These are phyloP conservation scores for Arizona elegans DNA, from an alignment of 2,113 vertebrate genomes.

Conservation along the genomic window DNA sequence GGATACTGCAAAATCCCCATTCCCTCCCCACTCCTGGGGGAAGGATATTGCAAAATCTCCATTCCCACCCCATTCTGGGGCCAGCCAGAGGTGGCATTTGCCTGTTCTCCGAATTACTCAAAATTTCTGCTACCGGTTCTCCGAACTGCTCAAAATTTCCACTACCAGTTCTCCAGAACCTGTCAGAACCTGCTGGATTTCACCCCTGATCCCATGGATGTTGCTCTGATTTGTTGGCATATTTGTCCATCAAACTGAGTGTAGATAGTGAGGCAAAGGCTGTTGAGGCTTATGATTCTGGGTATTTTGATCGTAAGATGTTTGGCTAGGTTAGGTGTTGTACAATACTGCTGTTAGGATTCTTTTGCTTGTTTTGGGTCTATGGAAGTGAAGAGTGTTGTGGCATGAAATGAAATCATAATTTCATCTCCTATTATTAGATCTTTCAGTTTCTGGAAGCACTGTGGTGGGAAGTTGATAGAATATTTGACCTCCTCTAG, in stretches of 20 bases:
- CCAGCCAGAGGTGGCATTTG: too few relatives aligned
- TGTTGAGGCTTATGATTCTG: not conserved
- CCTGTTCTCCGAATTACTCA: too few relatives aligned
- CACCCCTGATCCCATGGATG: not conserved
- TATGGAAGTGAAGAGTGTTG: not conserved
- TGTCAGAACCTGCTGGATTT: too few relatives aligned
- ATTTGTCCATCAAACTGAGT: not conserved
- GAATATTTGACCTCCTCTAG: not conserved
- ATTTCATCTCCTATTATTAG: not conserved
- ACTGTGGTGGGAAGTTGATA: not conserved
- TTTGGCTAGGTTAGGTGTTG: not conserved
- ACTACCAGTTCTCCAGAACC: too few relatives aligned
- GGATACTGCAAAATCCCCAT: too few relatives aligned
- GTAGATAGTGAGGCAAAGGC: not conserved
- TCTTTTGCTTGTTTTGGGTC: not conserved
- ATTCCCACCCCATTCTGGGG: too few relatives aligned
- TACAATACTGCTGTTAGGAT: not conserved
- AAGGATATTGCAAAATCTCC: too few relatives aligned
- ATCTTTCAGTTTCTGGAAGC: not conserved
- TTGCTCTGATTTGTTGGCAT: not conserved
- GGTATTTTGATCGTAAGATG: not conserved
- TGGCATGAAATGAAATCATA: not conserved
- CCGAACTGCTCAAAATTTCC: too few relatives aligned
- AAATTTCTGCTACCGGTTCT: too few relatives aligned
- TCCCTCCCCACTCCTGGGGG: too few relatives aligned